Evolutionary conservation across 2,797 vertebrate species (phyloP), one percentile per base, ranked within the genome.

Genomic region (Sitta carolinensis): DNA sequence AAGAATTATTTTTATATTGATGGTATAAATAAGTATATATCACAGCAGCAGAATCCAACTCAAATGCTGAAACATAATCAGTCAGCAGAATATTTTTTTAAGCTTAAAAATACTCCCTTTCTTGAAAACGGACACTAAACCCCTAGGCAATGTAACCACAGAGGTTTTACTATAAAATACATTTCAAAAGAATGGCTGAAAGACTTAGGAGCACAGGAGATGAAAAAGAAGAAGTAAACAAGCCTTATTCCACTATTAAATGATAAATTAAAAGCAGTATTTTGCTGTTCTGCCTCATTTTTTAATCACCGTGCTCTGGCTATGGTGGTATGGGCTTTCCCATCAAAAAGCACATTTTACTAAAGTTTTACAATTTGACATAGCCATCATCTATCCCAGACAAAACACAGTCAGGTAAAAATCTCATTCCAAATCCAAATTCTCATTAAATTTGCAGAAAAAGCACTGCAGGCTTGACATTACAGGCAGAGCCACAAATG

Each of bases 91-190:
- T 85, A 30, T 90, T 80, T 92, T 95, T 95, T 87, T 76, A 87
- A 78, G 79, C 76, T 95, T 95, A 94, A 97, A 93, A 97, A 93
- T 92, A 92, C 55, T 95, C 64, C 64, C 82, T 87, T 84, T 85
- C 95, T 90, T 78, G 82, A 92, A 96, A 98, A 97, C 69, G 85
- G 97, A 96, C 95, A 91, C 96, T 91, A 70, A 96, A 94, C 96
- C 97, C 97, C 84, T 89, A 62, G 97, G 98, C 97, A 96, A 98
- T 86, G 72, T 68, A 97, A 96, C 93, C 88, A 93, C 89, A 26
- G 73, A 96, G 90, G 94, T 96, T 97, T 98, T 98, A 97, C 97
- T 97, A 97, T 97, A 98, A 98, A 98, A 98, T 97, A 95, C 96
- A 97, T 97, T 98, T 97, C 97, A 97, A 97, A 98, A 97, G 97